Base-by-base conservation (phyloP, 1,140 invertebrate genomes). In the Heliothis subflexa region DNA sequence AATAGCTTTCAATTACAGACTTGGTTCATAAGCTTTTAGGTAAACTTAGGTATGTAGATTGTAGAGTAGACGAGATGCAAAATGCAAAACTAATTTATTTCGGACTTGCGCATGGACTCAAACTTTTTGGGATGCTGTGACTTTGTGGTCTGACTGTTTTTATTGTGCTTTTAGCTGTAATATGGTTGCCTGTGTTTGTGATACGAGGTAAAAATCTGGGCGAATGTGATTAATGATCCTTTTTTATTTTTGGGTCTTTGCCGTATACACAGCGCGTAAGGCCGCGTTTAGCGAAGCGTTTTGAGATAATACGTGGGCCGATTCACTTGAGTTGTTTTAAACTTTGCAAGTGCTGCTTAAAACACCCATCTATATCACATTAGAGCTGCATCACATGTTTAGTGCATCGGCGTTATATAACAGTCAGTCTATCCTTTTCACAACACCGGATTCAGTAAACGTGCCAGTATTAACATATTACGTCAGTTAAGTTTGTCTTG, bases 31-130 rank as follows among this genome's bases (percentile, higher is more conserved):
- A 66, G 40, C 40, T 66, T 66, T 66, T 13, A 66, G 62, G 62
- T 16, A 66, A 66, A 66, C 40, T 47, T 47, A 49, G 40, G 16
- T 18, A 64, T 64, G 61, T 64, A 47, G 16, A 47, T 66, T 18
- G 40, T 47, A 21, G 16, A 66, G n/a, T 47, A 12, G 62, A 47
- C 33, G n/a, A 47, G n/a, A 40, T 64, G 33, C n/a, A 64, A 66
- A 66, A 66, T 66, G 62, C 10, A 47, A 59, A 66, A 66, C 62
- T 47, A 49, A 47, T 66, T 47, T 12, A 66, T 66, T 66, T 66
- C 40, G 16, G 40, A 66, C n/a, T 47, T 47, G 40, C 25, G 21
- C 25, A 14, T 47, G 12, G 61, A 64, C 61, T 11, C 12, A 16
- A 66, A 66, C 40, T 66, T 66, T 66, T 66, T 66, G 40, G 62